A percentile compares a stretch with the other conserved stretches of the same genome.
These are phyloP conservation scores for Geotrupes spiniger DNA, from an alignment of 2,888 invertebrate species.

Conservation along the genomic window DNA sequence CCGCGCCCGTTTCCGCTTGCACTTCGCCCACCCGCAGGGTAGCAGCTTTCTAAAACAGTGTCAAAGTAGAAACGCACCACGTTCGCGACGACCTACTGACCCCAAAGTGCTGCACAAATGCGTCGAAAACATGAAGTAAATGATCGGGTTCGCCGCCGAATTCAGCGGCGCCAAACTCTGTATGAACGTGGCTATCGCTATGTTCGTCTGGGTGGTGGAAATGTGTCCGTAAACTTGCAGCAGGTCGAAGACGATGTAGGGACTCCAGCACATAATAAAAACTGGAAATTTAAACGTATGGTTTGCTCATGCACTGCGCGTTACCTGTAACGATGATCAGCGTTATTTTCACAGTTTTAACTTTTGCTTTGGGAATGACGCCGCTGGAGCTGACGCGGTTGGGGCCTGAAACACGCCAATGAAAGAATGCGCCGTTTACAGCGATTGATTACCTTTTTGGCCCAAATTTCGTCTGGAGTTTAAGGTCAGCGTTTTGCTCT, in stretches of 20 bases:
- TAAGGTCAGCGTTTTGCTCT: conserved; percentile 49
- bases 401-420: no score
- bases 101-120: conserved; percentile 83
- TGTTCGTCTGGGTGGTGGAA: conserved; percentile 75
- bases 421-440: no score
- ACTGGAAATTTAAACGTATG: conserved; percentile 58
- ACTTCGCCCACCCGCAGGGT: no score
- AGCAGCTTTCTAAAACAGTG: no score
- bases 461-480: no score
- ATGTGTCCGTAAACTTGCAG: conserved; percentile 87
- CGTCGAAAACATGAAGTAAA: conserved; percentile 92
- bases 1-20: no score
- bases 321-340: conserved; percentile 92
- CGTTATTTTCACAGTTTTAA: conserved; percentile 97
- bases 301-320: background rate
- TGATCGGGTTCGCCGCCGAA: conserved; percentile 92
- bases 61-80: no score
- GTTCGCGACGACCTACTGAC: conserved; percentile 56
- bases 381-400: conserved; percentile 63
- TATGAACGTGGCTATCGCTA: conserved; percentile 88
- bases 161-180: conserved; percentile 91
- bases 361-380: conserved; percentile 91
- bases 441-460: no score
- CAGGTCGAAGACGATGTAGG: conserved; percentile 90
- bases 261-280: conserved; percentile 94